phyloP scores from a whole-genome alignment of 2,113 vertebrate species.

The Anolis carolinensis region DNA sequence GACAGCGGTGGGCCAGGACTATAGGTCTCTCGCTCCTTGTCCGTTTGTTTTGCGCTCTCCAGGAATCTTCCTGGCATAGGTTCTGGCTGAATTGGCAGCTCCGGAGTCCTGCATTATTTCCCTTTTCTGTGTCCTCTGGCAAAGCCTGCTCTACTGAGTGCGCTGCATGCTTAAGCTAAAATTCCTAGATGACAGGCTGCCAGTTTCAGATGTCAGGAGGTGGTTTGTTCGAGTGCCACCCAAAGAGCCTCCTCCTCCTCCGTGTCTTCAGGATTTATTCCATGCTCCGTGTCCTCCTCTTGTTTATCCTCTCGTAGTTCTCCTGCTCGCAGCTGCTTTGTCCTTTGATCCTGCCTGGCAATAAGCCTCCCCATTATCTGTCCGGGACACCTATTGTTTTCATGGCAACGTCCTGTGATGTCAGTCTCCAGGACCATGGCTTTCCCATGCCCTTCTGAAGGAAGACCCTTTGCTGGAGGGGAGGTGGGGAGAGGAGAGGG shows the following conservation, averaged over 20 bases:
- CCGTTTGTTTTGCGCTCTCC: background rate
- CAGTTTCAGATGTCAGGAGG: background rate
- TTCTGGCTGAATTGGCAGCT: background rate
- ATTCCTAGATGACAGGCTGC: conserved; percentile 4
- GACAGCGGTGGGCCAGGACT: background rate
- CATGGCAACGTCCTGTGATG: conserved; percentile 17
- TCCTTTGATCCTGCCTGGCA: conserved; percentile 17
- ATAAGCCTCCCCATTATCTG: conserved; percentile 11
- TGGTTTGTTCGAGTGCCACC: background rate
- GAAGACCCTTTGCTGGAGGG: background rate
- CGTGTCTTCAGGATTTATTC: background rate
- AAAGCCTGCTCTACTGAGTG: background rate
- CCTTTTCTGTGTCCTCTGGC: background rate
- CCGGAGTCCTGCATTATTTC: background rate
- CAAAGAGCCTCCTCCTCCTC: background rate
- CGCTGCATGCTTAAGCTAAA: background rate
- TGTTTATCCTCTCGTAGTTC: background rate
- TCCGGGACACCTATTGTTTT: conserved; percentile 22
- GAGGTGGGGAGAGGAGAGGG: too few relatives aligned
- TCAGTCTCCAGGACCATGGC: background rate
- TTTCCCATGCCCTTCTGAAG: background rate
- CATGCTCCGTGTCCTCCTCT: background rate
- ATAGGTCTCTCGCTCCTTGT: background rate
- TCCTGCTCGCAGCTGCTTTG: background rate
- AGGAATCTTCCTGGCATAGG: background rate